These are phyloP conservation scores for Xyrichtys novacula DNA, from an alignment of 2,797 vertebrate genomes.

Conservation along the genomic window DNA sequence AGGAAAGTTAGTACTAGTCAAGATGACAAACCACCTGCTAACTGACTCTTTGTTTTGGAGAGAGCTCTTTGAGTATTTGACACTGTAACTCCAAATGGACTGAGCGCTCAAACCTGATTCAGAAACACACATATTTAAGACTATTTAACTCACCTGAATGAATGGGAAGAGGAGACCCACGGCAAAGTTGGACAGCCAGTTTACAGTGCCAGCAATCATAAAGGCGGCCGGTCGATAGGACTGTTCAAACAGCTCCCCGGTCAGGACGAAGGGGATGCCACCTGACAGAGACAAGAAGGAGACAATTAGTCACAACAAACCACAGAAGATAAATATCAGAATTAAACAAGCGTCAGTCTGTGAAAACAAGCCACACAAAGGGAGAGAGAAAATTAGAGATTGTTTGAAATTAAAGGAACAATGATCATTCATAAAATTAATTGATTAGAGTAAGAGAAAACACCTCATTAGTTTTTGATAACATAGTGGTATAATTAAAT, in stretches of 20 bases:
- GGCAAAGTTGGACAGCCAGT: constrained; percentile 93
- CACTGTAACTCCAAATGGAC: background rate
- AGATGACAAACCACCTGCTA: background rate
- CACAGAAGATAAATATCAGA: background rate
- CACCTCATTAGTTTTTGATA: no score
- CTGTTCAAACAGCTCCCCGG: constrained; percentile 94
- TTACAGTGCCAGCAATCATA: constrained; percentile 90
- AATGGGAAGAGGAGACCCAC: constrained; percentile 95
- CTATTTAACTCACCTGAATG: constrained; percentile 88
- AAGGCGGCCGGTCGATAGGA: constrained; percentile 91
- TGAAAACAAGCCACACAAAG: background rate
- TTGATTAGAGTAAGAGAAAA: no score
- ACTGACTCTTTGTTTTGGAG: background rate
- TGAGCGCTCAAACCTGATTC: background rate
- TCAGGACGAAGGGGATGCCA: constrained; percentile 95
- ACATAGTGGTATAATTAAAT: background rate
- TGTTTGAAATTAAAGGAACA: background rate
- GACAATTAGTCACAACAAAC: constrained; percentile 18
- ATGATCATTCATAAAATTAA: background rate
- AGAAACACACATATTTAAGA: background rate
- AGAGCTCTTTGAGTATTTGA: background rate
- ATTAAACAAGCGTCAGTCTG: constrained; percentile 1
- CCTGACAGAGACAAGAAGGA: constrained; percentile 76
- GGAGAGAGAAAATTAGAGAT: background rate
- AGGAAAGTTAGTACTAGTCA: constrained; percentile 4